Evolutionary conservation across 2,888 invertebrate species (phyloP), one percentile per base, ranked within the genome.

Genomic region (Eulithis testata): DNA sequence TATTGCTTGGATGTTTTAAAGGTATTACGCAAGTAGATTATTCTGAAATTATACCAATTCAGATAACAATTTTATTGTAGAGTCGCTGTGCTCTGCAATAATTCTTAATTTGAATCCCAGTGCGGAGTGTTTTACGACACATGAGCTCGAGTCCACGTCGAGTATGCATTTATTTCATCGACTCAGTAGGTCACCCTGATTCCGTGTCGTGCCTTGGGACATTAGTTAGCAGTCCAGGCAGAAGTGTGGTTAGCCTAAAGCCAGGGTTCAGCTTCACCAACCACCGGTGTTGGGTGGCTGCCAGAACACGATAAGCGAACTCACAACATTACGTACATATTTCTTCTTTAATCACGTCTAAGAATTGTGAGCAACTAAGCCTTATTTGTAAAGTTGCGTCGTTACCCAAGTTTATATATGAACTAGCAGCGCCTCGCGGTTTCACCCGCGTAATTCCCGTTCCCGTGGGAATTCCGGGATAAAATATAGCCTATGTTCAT

Each of bases 231-330:
- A 75, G 77, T 77, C 78, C 81, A 76, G 75, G 80, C 81, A 76
- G 75, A 80, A 81, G 81, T 79, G 82, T 76, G 82, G 84, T 81
- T 77, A 79, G 80, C 74, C 70, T 73, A 78, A 81, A 80, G 76
- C 76, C 76, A 68, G 73, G 74, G 74, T 78, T 73, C 74, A 72
- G 73, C 79, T 66, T 65, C 60, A 59, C 54, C 66, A 63, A 70
- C 70, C 68, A 73, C 70, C 71, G 73, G 66, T 59, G 76, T 84
- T 84, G 86, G 86, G 78, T 71, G 80, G 71, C 82, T 85, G 84
- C 84, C 85, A 85, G 76, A 67, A 72, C 65, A 73, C 76, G 85
- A 85, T 85, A 80, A 81, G 78, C 75, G 64, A 65, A 76, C 80
- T 77, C 73, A 69, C 76, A 76, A 81, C 78, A 76, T 79, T 75